These are phyloP conservation scores for Camponotus fellah DNA, from an alignment of 2,888 invertebrate genomes.

Conservation along the genomic window DNA sequence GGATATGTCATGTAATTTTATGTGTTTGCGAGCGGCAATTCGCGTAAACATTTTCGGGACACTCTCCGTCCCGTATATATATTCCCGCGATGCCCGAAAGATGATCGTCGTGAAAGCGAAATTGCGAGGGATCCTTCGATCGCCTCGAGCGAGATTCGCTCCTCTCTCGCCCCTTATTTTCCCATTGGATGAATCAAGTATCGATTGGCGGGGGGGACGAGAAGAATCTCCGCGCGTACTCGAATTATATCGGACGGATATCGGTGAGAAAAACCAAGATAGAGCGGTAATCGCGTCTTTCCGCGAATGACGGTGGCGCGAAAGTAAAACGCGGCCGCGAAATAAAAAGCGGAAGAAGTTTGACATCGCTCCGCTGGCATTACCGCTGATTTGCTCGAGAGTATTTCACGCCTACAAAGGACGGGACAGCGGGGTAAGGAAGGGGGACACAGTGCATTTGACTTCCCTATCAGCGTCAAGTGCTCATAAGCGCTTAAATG, in stretches of 20 bases:
- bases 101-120: slow-evolving; percentile 38
- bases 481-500: slow-evolving; percentile 75
- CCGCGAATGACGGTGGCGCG: not conserved
- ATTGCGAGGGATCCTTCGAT: slow-evolving; percentile 5
- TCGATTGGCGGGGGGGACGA: slow-evolving; percentile 25
- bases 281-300: slow-evolving; percentile 10
- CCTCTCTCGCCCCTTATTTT: slow-evolving; percentile 12
- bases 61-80: slow-evolving; percentile 59
- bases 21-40: slow-evolving; percentile 74
- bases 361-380: slow-evolving; percentile 49
- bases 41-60: slow-evolving; percentile 73
- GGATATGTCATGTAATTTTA: slow-evolving; percentile 74
- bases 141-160: not conserved
- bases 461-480: slow-evolving; percentile 72
- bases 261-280: slow-evolving; percentile 18
- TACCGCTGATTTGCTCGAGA: slow-evolving; percentile 62
- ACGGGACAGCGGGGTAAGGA: slow-evolving; percentile 48
- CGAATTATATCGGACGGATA: slow-evolving; percentile 22
- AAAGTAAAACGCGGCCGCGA: slow-evolving; percentile 30
- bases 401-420: slow-evolving; percentile 60
- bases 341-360: slow-evolving; percentile 54
- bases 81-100: slow-evolving; percentile 69
- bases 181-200: slow-evolving; percentile 22
- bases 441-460: slow-evolving; percentile 69
- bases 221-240: slow-evolving; percentile 24